Percentiles rank a stretch among this genome's conserved stretches.
phyloP scores from a whole-genome alignment of 2,888 invertebrate genomes.

The Cremastinae sp. region DNA sequence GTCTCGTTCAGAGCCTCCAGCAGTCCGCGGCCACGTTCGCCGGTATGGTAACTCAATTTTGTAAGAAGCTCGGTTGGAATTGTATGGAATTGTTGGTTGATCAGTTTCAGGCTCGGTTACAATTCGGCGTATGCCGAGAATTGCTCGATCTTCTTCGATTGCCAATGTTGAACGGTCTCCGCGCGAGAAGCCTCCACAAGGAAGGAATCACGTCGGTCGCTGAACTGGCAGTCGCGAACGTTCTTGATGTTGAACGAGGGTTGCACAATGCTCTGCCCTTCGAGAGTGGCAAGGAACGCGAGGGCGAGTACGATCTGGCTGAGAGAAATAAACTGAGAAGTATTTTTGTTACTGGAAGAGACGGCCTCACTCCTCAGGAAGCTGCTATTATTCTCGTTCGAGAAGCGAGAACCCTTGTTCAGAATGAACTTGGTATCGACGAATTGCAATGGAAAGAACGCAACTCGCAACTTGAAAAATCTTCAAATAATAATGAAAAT shows the following conservation, averaged over 20 bases:
- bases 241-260: conserved; percentile 87
- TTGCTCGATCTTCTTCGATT: conserved; percentile 94
- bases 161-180: conserved; percentile 89
- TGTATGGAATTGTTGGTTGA: conserved; percentile 93
- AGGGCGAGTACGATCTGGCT: conserved; percentile 85
- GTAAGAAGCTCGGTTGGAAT: conserved; percentile 94
- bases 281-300: conserved; percentile 88
- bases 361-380: conserved; percentile 90
- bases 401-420: conserved; percentile 87
- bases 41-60: conserved; percentile 98
- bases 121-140: conserved; percentile 96
- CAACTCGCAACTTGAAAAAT: conserved; percentile 36
- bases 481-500: conserved; percentile 1
- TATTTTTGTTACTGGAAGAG: conserved; percentile 90
- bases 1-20: conserved; percentile 95
- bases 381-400: conserved; percentile 89
- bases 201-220: conserved; percentile 89
- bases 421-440: conserved; percentile 87
- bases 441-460: conserved; percentile 85
- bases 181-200: conserved; percentile 92
- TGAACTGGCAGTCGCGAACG: conserved; percentile 88
- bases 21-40: conserved; percentile 97
- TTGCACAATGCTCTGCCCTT: conserved; percentile 91
- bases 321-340: conserved; percentile 86
- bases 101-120: conserved; percentile 96